Base-by-base conservation (phyloP, 1,140 invertebrate genomes). In the Drosophila malerkotliana region DNA sequence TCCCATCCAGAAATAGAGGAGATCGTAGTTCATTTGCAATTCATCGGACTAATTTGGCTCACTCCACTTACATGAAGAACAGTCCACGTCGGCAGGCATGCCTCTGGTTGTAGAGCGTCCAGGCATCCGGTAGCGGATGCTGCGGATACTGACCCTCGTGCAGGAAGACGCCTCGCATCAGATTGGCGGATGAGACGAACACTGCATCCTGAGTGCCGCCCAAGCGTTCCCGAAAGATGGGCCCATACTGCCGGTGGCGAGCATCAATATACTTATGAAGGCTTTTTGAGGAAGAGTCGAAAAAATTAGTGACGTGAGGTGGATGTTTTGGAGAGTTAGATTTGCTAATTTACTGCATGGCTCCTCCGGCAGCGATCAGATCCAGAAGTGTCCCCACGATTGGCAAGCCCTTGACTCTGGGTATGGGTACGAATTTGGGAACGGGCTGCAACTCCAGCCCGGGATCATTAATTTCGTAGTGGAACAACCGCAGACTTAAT, bases 101-200 rank as follows among this genome's bases (percentile, higher is more conserved):
- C 2, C 94, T 90, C 78, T 96, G 91, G 82, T 97, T 97, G 79
- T 97, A 98, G 10, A 96, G 88, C 1, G 93, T 90, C 97, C 97
- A 98, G 2, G 96, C 93, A 82, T 97, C 96, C 3, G 97, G 97
- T 67, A 97, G 89, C 77, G 97, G 94, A 92, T 97, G 96, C 49
- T 92, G 92, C 0, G 97, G 97, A 84, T 95, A 95, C 79, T 94
- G 94, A 58, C 96, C 97, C 93, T 98, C 97, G 8, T 95, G 92
- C 5, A 93, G 83, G 90, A 97, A 97, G 12, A 97, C 93, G 10
- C 93, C 91, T 57, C 95, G 94, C 88, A 97, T 97, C 28, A 94
- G 92, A 10, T 93, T 92, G 21, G 91, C 88, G 12, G 91, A 92
- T 18, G 89, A 79, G 3, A 97, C 91, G 82, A 97, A 97, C 41